These are phyloP conservation scores for Psittacula derbiana DNA, from an alignment of 2,797 vertebrate species.

Conservation along the genomic window DNA sequence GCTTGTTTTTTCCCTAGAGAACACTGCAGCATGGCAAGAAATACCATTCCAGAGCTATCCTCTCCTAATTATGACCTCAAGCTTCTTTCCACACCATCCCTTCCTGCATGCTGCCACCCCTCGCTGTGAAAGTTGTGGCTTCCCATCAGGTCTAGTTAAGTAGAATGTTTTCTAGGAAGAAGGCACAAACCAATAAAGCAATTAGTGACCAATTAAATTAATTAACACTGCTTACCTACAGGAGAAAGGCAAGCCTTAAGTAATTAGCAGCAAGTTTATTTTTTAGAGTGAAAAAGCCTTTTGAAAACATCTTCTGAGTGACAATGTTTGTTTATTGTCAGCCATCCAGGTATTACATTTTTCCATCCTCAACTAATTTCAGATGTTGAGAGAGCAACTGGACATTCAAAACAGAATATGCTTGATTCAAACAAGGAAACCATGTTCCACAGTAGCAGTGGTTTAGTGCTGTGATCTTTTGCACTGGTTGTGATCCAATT, in stretches of 20 bases:
- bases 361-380: slow-evolving; percentile 31
- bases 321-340: slow-evolving; percentile 55
- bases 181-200: slow-evolving; percentile 28
- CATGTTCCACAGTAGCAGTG: not conserved
- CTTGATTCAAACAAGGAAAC: not conserved
- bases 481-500: not conserved
- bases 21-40: not conserved
- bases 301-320: slow-evolving; percentile 50
- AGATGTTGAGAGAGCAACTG: slow-evolving; percentile 21
- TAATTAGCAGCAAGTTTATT: slow-evolving; percentile 59
- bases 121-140: not conserved
- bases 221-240: slow-evolving; percentile 53
- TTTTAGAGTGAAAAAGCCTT: slow-evolving; percentile 36
- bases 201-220: slow-evolving; percentile 49
- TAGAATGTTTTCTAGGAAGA: not conserved
- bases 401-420: not conserved
- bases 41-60: not conserved
- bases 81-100: not conserved
- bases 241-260: slow-evolving; percentile 52
- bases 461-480: not conserved
- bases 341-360: slow-evolving; percentile 25
- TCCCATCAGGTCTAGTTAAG: not conserved
- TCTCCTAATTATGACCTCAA: not conserved
- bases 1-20: not conserved
- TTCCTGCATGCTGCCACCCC: not conserved